These are phyloP conservation scores for Gnatocerus cornutus DNA, from an alignment of 2,888 invertebrate genomes.

Conservation along the genomic window DNA sequence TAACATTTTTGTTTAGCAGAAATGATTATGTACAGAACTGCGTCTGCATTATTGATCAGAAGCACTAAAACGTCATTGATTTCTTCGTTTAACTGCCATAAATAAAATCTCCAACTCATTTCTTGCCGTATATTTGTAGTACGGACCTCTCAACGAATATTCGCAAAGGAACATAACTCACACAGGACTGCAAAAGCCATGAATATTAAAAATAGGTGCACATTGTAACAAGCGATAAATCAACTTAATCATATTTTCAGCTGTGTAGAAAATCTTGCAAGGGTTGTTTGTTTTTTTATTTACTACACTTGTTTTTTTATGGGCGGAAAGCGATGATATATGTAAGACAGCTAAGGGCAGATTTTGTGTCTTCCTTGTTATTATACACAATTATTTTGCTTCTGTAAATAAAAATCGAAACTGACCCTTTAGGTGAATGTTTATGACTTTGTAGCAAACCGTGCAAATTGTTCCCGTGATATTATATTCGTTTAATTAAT, in stretches of 20 bases:
- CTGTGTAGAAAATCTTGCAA: conserved; percentile 30
- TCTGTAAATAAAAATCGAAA: too few species aligned
- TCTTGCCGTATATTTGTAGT: conserved; percentile 11
- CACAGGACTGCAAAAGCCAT: conserved; percentile 35
- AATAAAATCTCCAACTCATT: conserved; percentile 1
- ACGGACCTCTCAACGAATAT: conserved; percentile 20
- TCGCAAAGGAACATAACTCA: conserved; percentile 32
- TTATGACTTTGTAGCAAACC: too few species aligned
- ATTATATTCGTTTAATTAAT: conserved; percentile 17
- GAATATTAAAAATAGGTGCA: conserved; percentile 43
- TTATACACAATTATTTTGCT: neutral
- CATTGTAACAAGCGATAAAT: conserved; percentile 40
- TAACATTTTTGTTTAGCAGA: too few species aligned
- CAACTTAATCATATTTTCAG: conserved; percentile 41
- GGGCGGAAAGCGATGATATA: conserved; percentile 16
- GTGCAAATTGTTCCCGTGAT: neutral
- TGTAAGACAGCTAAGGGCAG: conserved; percentile 7
- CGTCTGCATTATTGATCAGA: too few species aligned
- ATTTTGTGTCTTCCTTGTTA: neutral
- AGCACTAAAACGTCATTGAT: neutral
- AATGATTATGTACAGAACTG: too few species aligned
- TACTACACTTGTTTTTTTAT: conserved; percentile 10
- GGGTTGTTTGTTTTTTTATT: conserved; percentile 29
- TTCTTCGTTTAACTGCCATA: neutral
- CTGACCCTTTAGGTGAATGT: too few species aligned